These are phyloP conservation scores for Sebastes taczanowskii DNA, from an alignment of 2,797 vertebrate species.

Conservation along the genomic window DNA sequence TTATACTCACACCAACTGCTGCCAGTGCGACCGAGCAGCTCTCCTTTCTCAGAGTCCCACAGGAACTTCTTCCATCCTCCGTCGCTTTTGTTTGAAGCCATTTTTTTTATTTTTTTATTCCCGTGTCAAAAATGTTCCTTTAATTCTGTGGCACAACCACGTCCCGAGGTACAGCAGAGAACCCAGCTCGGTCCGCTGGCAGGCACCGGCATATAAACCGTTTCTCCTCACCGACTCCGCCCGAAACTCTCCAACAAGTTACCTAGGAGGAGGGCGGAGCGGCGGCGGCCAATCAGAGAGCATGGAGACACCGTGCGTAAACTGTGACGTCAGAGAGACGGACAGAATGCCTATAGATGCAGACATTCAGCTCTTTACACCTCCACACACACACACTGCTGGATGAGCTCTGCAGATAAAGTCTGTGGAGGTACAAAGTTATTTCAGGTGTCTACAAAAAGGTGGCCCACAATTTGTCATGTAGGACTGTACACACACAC, in stretches of 20 bases:
- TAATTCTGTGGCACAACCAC: conserved; percentile 10
- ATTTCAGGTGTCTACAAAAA: not conserved
- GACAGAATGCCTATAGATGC: conserved; percentile 21
- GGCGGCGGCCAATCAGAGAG: conserved; percentile 57
- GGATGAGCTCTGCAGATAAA: conserved; percentile 13
- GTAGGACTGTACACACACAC: not conserved
- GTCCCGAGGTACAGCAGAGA: conserved; percentile 49
- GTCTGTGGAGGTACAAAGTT: not conserved
- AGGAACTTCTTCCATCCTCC: conserved; percentile 94
- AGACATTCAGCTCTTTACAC: not conserved
- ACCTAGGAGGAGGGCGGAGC: conserved; percentile 60
- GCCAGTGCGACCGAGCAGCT: conserved; percentile 92
- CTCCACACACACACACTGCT: not conserved
- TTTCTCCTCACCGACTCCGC: conserved; percentile 63
- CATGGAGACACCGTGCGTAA: conserved; percentile 33
- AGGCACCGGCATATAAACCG: conserved; percentile 76
- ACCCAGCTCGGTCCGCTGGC: conserved; percentile 50
- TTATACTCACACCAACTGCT: conserved; percentile 91
- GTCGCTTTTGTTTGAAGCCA: conserved; percentile 91
- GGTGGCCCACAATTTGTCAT: not conserved
- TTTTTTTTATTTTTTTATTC: conserved; percentile 47
- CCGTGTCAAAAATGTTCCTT: not conserved
- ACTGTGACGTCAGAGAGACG: conserved; percentile 36
- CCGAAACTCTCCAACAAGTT: conserved; percentile 54
- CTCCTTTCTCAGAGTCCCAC: conserved; percentile 94